Evolutionary conservation across 2,113 vertebrate genomes (phyloP).

Genomic region (Eretmochelys imbricata): DNA sequence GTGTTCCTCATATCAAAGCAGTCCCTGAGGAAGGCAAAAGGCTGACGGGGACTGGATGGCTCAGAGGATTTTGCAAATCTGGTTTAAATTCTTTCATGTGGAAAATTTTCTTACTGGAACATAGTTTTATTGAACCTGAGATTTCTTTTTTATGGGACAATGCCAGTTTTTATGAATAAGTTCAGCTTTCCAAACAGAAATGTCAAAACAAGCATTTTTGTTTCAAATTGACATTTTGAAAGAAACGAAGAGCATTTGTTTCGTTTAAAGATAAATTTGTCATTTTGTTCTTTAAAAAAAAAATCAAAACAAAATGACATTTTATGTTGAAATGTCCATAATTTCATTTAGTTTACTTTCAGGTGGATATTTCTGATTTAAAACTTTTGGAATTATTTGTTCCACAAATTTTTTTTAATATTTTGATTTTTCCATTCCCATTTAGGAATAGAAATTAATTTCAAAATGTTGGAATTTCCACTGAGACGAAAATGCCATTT

Average conservation of each 20-base stretch:
- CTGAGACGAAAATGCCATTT: background rate
- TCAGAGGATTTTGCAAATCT: background rate
- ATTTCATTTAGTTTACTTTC: background rate
- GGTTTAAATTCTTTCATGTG: background rate
- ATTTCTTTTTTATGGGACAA: background rate
- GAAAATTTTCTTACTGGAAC: background rate
- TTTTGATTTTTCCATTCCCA: background rate
- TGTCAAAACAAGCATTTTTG: background rate
- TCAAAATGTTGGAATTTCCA: background rate
- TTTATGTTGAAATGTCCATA: background rate
- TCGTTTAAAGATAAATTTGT: background rate
- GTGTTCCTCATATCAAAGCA: no score
- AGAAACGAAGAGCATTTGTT: background rate
- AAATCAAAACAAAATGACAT: background rate
- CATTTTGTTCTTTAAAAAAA: background rate
- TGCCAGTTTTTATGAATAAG: background rate
- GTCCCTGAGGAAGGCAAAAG: background rate
- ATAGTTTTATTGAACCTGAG: background rate
- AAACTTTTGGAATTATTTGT: background rate
- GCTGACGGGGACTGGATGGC: background rate
- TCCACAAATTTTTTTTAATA: background rate
- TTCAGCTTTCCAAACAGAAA: background rate
- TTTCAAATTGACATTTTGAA: background rate
- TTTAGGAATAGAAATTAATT: background rate
- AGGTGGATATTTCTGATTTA: background rate